Evolutionary conservation across 2,113 vertebrate species (phyloP).

Genomic region (Ochotona princeps): DNA sequence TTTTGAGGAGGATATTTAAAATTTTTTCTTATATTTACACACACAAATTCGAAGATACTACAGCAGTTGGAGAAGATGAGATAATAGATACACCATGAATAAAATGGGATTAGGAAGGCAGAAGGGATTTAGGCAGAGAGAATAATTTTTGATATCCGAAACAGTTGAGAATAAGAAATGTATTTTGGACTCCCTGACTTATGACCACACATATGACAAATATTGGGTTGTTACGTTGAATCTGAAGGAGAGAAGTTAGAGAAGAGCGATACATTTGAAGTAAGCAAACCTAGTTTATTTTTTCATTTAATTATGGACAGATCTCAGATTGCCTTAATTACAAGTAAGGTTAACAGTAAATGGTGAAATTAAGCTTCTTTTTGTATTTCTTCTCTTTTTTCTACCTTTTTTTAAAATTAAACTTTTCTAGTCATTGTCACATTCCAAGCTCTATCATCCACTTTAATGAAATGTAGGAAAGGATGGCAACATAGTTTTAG

Average conservation of each 20-base stretch:
- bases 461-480: background rate
- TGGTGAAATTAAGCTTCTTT: background rate
- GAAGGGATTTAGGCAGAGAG: background rate
- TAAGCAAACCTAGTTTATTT: background rate
- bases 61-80: background rate
- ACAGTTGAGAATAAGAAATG: background rate
- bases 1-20: conserved; percentile 35
- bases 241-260: background rate
- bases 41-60: background rate
- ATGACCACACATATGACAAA: background rate
- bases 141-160: background rate
- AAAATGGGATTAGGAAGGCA: background rate
- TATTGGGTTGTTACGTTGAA: too few relatives aligned
- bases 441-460: background rate
- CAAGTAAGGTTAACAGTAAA: background rate
- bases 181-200: background rate
- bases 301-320: conserved; percentile 5
- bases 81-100: conserved; percentile 16
- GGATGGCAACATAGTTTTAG: background rate
- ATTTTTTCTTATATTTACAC: background rate
- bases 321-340: conserved; percentile 27
- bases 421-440: background rate
- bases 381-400: too few relatives aligned
- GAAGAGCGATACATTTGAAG: background rate
- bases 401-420: background rate